These are phyloP conservation scores for Leuciscus waleckii DNA, from an alignment of 2,797 vertebrate species.

Conservation along the genomic window DNA sequence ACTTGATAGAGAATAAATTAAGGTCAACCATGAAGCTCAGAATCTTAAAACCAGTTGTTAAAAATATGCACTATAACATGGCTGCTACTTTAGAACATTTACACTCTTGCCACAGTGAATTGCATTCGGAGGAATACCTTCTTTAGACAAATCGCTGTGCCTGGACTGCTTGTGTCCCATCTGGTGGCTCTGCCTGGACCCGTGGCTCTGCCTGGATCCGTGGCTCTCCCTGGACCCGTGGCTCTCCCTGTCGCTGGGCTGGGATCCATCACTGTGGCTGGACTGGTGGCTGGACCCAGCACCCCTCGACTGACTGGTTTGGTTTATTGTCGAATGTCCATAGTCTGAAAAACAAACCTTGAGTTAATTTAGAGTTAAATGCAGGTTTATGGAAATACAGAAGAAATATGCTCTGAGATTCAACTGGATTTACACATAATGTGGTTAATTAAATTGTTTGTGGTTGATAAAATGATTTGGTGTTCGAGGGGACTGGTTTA, in stretches of 20 bases:
- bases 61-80: background rate
- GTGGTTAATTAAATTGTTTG: background rate
- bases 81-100: slow-evolving; percentile 4
- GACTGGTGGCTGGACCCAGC: background rate
- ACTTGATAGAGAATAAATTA: background rate
- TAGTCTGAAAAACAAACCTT: background rate
- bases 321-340: background rate
- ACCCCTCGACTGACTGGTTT: background rate
- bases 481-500: background rate
- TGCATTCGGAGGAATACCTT: background rate
- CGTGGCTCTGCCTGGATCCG: too few species aligned
- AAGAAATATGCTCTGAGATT: background rate
- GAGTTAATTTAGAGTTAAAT: background rate
- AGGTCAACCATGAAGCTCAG: background rate
- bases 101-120: background rate
- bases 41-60: background rate
- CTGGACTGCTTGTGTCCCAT: background rate
- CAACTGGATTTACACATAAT: background rate
- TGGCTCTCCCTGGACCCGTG: too few species aligned
- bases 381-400: background rate
- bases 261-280: background rate
- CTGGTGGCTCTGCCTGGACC: background rate
- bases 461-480: background rate
- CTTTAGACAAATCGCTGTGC: background rate
- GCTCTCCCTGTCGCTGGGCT: background rate